These are phyloP conservation scores for Brachionus plicatilis DNA, from an alignment of 1,140 invertebrate genomes.

Conservation along the genomic window DNA sequence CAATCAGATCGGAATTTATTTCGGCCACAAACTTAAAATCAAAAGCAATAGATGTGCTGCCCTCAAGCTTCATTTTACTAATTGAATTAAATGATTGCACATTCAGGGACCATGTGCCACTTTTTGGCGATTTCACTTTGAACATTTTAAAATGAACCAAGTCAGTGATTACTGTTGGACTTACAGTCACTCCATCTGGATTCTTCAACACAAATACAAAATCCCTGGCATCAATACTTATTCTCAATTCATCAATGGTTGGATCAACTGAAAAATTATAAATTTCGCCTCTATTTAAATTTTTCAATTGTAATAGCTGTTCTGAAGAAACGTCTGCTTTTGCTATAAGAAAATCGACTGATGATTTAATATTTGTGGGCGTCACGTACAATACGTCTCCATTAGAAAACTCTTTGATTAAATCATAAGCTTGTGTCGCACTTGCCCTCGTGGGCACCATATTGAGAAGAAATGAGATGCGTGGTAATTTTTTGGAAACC, in stretches of 20 bases:
- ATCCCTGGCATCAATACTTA: neutral
- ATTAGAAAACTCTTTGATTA: neutral
- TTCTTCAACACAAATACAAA: neutral
- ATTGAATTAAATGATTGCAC: too few relatives aligned
- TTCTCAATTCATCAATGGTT: neutral
- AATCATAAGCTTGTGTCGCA: neutral
- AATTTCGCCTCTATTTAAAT: neutral
- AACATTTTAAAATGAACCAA: too few relatives aligned
- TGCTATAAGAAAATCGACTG: neutral
- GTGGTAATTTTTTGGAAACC: neutral
- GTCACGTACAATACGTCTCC: neutral
- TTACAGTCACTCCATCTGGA: too few relatives aligned
- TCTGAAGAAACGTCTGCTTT: neutral
- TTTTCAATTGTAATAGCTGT: neutral
- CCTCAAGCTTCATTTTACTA: too few relatives aligned
- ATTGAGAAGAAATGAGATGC: neutral
- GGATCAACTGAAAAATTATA: neutral
- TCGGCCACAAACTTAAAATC: too few relatives aligned
- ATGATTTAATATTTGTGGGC: neutral
- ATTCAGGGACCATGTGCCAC: too few relatives aligned
- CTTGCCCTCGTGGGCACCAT: neutral
- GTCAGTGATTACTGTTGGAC: too few relatives aligned
- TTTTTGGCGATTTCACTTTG: too few relatives aligned
- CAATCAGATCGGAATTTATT: too few relatives aligned
- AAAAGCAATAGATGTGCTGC: too few relatives aligned